Evolutionary conservation across 2,797 vertebrate genomes (phyloP).

Genomic region (Eulemur mongoz): DNA sequence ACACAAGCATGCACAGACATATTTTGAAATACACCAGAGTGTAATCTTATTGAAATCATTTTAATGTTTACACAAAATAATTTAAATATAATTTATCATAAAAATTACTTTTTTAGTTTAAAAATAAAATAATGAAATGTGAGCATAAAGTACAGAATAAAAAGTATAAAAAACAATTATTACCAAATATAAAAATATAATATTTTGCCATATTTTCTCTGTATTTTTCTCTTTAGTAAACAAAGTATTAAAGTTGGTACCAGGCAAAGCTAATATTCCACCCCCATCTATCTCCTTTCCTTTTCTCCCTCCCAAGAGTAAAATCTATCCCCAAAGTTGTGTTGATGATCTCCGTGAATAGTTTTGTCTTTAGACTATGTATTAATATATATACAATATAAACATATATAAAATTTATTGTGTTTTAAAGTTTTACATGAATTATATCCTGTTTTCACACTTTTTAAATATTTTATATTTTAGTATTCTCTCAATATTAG

Average conservation of each 20-base stretch:
- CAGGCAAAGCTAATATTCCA: not conserved
- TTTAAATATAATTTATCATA: not conserved
- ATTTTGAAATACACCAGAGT: not conserved
- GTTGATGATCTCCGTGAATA: not conserved
- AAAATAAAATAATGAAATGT: not conserved
- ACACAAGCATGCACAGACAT: not conserved
- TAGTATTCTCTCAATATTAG: not conserved
- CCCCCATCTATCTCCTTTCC: fast-evolving
- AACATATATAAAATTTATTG: not conserved
- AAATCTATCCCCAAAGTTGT: not conserved
- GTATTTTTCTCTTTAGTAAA: not conserved
- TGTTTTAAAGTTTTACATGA: not conserved
- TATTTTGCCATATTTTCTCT: not conserved
- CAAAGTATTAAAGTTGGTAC: not conserved
- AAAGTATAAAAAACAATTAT: not conserved
- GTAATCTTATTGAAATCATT: not conserved
- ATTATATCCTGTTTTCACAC: not conserved
- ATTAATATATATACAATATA: not conserved
- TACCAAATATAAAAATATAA: not conserved
- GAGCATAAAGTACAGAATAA: not conserved
- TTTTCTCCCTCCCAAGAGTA: not conserved
- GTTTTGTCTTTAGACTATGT: not conserved
- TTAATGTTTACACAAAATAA: not conserved
- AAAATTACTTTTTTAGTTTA: not conserved
- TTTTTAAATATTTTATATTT: not conserved